Base-by-base conservation (phyloP, 2,113 vertebrate species). In the Tragulus kanchil region DNA sequence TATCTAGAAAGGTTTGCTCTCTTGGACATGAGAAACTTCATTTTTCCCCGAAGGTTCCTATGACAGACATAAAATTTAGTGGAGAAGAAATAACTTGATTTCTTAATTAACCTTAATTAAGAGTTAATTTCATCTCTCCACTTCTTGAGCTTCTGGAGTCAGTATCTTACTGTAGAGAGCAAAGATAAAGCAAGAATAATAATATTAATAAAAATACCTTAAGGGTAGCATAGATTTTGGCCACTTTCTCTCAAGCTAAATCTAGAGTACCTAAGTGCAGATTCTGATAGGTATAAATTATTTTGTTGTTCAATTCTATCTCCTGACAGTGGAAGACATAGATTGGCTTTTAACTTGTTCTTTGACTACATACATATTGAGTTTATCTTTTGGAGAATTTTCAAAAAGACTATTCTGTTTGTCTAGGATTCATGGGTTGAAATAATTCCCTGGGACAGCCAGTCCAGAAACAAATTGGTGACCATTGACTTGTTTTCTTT, bases 361-460 rank as follows among this genome's bases (percentile, higher is more conserved):
- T 67, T 67, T 84, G 31, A 92, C 21, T 78, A 78, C 25, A 17
- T 10, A 69, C 1, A 85, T 13, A 83, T 58, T 90, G 75, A 75
- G 52, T 48, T 89, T 61, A 58, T 50, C n/a, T 94, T 93, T 50
- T 87, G 48, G 93, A 89, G 61, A 75, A 82, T 89, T 82, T 95
- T 75, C 78, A 77, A 52, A 67, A 77, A 87, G 54, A 75, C 23
- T 56, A 61, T 23, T 90, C 50, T 79, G 8, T 88, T 73, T 69
- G 42, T 7, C 8, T 75, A 90, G 89, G 67, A n/a, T 93, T 89
- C 64, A 77, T 16, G 21, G 54, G 42, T 45, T 94, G 77, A 92
- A 85, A 36, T 10, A 25, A 25, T 28, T 61, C 8, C 42, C 36
- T 75, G 54, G 19, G 28, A 90, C 12, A 85, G 31, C 52, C 50